phyloP scores from a whole-genome alignment of 2,888 invertebrate genomes.

The Aleiodes alternator region DNA sequence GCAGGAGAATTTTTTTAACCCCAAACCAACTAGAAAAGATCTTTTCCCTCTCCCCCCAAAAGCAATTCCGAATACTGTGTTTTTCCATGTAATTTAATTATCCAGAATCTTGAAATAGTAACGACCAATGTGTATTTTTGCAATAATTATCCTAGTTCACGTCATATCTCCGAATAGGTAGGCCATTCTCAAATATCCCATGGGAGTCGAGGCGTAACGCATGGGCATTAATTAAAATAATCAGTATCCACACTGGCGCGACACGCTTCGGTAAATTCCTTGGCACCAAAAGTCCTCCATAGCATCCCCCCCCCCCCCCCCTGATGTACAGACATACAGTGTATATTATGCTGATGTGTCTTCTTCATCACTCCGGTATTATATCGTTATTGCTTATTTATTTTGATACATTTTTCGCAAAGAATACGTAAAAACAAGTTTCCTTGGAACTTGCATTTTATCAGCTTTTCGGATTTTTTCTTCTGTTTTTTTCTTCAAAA shows the following conservation, averaged over 20 bases:
- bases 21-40: background rate
- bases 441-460: too few species aligned
- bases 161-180: slow-evolving; percentile 41
- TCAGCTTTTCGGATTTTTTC: too few species aligned
- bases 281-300: slow-evolving; percentile 62
- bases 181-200: slow-evolving; percentile 62
- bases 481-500: background rate
- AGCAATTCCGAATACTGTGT: background rate
- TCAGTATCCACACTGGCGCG: slow-evolving; percentile 63
- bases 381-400: background rate
- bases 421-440: too few species aligned
- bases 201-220: slow-evolving; percentile 65
- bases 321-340: slow-evolving; percentile 47
- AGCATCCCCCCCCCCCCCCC: slow-evolving; percentile 6
- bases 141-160: slow-evolving; percentile 22
- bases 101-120: background rate
- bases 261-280: slow-evolving; percentile 69
- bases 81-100: slow-evolving; percentile 15
- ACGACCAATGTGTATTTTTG: slow-evolving; percentile 23
- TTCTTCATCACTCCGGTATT: slow-evolving; percentile 11
- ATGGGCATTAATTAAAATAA: slow-evolving; percentile 70
- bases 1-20: slow-evolving; percentile 51
- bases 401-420: too few species aligned
- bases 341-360: slow-evolving; percentile 31
- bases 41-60: background rate